Evolutionary conservation across 2,797 vertebrate species (phyloP).

Genomic region (Oryzias dopingdopingensis): DNA sequence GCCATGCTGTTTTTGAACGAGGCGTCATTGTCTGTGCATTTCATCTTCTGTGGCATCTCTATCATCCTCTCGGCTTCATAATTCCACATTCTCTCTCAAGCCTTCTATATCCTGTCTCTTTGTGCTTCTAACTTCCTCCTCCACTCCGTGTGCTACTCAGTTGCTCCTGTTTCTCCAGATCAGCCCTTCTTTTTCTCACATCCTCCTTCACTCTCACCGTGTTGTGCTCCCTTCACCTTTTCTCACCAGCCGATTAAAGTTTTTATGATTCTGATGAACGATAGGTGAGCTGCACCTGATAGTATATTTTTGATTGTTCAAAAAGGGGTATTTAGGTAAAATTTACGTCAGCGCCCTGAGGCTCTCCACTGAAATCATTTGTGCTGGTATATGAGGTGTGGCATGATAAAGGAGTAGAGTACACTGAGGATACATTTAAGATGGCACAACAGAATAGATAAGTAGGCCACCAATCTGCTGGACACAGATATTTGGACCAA

Average conservation of each 20-base stretch:
- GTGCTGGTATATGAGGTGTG: constrained; percentile 33
- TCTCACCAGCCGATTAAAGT: constrained; percentile 59
- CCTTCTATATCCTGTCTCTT: constrained; percentile 21
- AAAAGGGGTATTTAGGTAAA: constrained; percentile 24
- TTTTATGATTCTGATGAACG: constrained; percentile 74
- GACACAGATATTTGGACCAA: constrained; percentile 31
- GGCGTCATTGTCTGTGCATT: constrained; percentile 2
- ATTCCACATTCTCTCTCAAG: constrained; percentile 29
- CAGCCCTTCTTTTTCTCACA: constrained; percentile 40
- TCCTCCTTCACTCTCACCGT: constrained; percentile 57
- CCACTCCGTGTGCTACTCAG: constrained; percentile 39
- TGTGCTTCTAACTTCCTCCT: constrained; percentile 68
- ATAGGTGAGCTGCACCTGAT: constrained; percentile 71
- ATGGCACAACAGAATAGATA: constrained; percentile 27
- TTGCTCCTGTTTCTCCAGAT: constrained; percentile 22
- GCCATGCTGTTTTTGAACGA: constrained; percentile 8
- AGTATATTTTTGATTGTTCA: constrained; percentile 42
- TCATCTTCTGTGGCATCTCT: constrained; percentile 21
- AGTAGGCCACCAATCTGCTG: constrained; percentile 38
- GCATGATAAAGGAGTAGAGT: constrained; percentile 50
- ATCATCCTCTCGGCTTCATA: constrained; percentile 18
- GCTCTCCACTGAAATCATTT: constrained; percentile 32
- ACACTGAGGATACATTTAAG: constrained; percentile 31
- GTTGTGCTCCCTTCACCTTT: constrained; percentile 54
- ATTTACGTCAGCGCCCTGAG: constrained; percentile 6